These are phyloP conservation scores for Oscheius sp. DNA, from an alignment of 2,888 invertebrate species.

Conservation along the genomic window DNA sequence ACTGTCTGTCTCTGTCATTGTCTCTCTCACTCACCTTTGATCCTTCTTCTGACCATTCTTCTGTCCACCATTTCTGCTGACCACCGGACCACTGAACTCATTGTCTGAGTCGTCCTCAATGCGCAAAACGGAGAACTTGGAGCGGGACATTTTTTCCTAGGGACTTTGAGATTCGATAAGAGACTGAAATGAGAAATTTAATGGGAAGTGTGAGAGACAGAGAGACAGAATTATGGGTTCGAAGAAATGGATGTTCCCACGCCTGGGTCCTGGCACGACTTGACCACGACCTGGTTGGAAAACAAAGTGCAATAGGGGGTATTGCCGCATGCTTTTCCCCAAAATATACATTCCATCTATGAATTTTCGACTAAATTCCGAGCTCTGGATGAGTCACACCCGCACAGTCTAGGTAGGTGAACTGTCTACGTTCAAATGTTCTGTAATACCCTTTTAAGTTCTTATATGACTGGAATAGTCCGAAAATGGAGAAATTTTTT, in stretches of 20 bases:
- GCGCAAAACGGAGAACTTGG: conserved; percentile 24
- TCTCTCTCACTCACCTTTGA: background rate
- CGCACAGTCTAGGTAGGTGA: too few species aligned
- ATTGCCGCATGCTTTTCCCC: too few species aligned
- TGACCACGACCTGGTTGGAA: background rate
- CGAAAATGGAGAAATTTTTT: too few species aligned
- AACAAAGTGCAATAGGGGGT: too few species aligned
- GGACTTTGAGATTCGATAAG: background rate
- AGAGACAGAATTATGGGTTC: background rate
- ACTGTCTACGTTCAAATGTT: too few species aligned
- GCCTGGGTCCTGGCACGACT: background rate
- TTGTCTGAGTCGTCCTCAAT: conserved; percentile 35
- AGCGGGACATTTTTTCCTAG: conserved; percentile 10
- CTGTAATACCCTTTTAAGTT: too few species aligned
- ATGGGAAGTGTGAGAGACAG: background rate
- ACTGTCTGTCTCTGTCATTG: background rate
- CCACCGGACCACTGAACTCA: conserved; percentile 4
- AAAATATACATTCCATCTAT: too few species aligned
- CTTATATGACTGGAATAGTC: too few species aligned
- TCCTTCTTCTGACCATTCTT: background rate
- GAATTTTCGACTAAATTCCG: too few species aligned
- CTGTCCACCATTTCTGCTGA: background rate
- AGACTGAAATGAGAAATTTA: background rate
- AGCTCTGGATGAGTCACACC: too few species aligned
- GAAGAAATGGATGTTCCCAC: background rate